Conservation (phyloP, 2,113 vertebrate genomes). For the Hippoglossus stenolepis region DNA sequence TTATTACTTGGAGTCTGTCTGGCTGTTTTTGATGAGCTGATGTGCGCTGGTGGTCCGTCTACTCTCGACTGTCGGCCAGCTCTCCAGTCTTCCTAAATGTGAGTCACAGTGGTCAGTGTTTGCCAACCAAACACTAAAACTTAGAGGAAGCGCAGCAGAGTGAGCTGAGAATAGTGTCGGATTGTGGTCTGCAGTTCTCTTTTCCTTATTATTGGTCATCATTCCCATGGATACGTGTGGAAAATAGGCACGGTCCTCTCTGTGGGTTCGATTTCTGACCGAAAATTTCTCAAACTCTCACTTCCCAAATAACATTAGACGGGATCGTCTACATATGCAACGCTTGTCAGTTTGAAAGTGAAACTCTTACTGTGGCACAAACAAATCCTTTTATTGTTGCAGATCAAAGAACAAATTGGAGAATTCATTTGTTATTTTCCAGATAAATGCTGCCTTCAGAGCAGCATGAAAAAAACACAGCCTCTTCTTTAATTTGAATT, state of each 20-base stretch:
- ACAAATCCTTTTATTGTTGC: background rate
- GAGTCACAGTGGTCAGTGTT: conserved; percentile 41
- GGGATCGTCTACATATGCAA: background rate
- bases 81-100: conserved; percentile 23
- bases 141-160: background rate
- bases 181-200: conserved; percentile 49
- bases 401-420: background rate
- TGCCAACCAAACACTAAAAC: conserved; percentile 28
- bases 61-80: conserved; percentile 4
- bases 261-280: conserved; percentile 27
- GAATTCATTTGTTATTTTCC: conserved; percentile 3
- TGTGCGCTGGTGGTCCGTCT: conserved; percentile 52
- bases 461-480: too few species aligned
- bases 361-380: background rate
- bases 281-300: conserved; percentile 13
- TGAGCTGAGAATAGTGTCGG: conserved; percentile 17
- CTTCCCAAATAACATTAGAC: background rate
- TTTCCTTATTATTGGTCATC: conserved; percentile 43
- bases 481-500: background rate
- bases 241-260: background rate
- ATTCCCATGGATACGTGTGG: conserved; percentile 41
- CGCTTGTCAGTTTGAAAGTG: background rate
- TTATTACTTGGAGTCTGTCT: conserved; percentile 40
- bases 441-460: background rate
- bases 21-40: conserved; percentile 7